These are phyloP conservation scores for Drosophila burlai DNA, from an alignment of 1,140 invertebrate genomes.

Conservation along the genomic window DNA sequence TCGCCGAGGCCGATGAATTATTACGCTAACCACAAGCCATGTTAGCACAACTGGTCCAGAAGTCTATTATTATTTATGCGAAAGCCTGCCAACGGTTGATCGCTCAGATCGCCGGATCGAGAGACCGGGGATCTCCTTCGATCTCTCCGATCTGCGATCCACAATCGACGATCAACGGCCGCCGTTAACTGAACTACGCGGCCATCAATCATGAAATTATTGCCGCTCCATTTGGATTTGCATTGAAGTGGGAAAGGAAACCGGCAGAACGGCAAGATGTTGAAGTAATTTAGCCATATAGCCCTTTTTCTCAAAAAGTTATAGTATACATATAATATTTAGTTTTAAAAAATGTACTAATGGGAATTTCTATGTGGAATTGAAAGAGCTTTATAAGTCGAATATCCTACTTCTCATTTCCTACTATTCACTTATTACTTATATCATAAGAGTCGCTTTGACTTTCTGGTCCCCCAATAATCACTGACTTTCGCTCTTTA, in stretches of 20 bases:
- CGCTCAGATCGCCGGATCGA: constrained; percentile 35
- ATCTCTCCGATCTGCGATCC: constrained; percentile 50
- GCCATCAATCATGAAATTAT: constrained; percentile 81
- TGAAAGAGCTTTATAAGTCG: background rate
- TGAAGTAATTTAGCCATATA: background rate
- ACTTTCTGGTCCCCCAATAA: background rate
- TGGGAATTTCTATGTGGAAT: background rate
- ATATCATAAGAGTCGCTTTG: background rate
- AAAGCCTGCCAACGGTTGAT: constrained; percentile 68
- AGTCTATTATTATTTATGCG: constrained; percentile 82
- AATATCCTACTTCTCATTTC: background rate
- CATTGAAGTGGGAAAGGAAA: constrained; percentile 20
- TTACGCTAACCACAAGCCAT: constrained; percentile 81
- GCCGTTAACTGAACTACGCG: constrained; percentile 79
- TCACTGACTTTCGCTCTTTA: background rate
- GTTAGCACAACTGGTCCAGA: constrained; percentile 81
- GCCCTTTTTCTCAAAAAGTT: background rate
- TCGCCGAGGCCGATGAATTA: constrained; percentile 67
- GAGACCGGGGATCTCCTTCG: background rate
- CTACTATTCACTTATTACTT: background rate
- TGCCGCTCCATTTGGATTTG: constrained; percentile 70
- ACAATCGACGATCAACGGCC: constrained; percentile 38
- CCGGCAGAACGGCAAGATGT: background rate
- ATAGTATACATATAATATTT: background rate
- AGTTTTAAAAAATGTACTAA: background rate